Percentiles rank a stretch among this genome's conserved stretches.
Evolutionary conservation across 1,140 invertebrate species (phyloP).

Genomic region (Orius laevigatus): DNA sequence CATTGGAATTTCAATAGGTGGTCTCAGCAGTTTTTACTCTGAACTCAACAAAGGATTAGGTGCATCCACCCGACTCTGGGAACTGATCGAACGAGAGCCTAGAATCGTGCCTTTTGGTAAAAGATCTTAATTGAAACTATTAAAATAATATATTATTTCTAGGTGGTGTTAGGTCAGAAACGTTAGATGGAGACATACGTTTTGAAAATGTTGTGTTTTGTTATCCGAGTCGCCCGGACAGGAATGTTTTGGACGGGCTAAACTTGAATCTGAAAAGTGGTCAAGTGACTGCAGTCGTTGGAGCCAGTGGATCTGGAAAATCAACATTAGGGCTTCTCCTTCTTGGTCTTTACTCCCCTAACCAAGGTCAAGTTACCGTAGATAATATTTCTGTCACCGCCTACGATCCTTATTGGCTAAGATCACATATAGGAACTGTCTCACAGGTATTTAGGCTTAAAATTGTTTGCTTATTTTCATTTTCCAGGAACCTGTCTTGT

Average conservation of each 20-base stretch:
- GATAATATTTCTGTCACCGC: conserved; percentile 46
- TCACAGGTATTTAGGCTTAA: conserved; percentile 43
- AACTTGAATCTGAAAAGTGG: conserved; percentile 51
- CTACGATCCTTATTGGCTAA: conserved; percentile 52
- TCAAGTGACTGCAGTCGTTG: conserved; percentile 65
- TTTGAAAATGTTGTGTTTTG: conserved; percentile 54
- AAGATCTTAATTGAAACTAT: no score
- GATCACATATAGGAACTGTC: conserved; percentile 60
- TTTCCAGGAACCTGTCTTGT: conserved; percentile 64
- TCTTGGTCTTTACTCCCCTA: conserved; percentile 66
- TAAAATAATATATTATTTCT: conserved; percentile 17
- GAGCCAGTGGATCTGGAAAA: conserved; percentile 72
- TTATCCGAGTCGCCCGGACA: conserved; percentile 55
- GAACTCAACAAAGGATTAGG: conserved; percentile 88
- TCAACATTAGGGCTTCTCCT: conserved; percentile 61
- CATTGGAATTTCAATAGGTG: conserved; percentile 73
- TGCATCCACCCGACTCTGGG: conserved; percentile 73
- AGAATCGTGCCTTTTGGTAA: conserved; percentile 36
- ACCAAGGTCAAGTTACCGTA: conserved; percentile 41
- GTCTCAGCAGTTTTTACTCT: conserved; percentile 77
- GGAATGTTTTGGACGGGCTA: conserved; percentile 45
- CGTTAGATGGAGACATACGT: conserved; percentile 42
- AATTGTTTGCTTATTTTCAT: conserved; percentile 4
- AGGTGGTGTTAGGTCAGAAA: conserved; percentile 37
- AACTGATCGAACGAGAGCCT: conserved; percentile 70